Evolutionary conservation across 2,113 vertebrate genomes (phyloP), one percentile per base, ranked within the genome.

Genomic region (Zosterops pallidus): DNA sequence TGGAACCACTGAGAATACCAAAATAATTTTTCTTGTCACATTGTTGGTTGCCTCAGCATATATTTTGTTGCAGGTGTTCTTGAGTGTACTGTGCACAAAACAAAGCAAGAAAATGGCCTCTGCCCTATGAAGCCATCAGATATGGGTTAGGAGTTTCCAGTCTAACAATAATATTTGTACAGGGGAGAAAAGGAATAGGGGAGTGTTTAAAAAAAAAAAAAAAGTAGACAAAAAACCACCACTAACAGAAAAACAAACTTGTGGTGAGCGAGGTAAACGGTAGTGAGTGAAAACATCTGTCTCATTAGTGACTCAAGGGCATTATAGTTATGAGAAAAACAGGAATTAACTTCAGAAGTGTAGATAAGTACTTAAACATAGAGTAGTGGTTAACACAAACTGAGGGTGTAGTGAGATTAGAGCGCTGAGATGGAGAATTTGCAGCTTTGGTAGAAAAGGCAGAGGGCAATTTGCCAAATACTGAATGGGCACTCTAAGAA

Each of bases 71-170:
- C 47, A 86, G 77, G 28, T 89, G 15, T 92, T 91, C 42, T 74
- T 70, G 77, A 37, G 56, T 28, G 13, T 49, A 8, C 16, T 42
- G 37, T 70, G 14, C 17, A 41, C 47, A 67, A 83, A 71, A 41
- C 17, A 60, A 74, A 94, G 60, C 89, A 95, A 94, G 60, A 90
- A 95, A 76, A 94, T 86, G 76, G 76, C 86, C 64, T 76, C 64
- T 96, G 71, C 83, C 12, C 3, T 4, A 0, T 39, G 23, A 62
- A 77, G 50, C 20, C 5, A 0, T 29, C 31, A 79, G 13, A 42
- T 4, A 6, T 13, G 68, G 53, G 11, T 76, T 69, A 52, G 46
- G 69, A 41, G 41, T n/a, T 80, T 42, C 24, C n/a, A 26, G 28
- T 76, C 49, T 26, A 62, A 72, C 15, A 4, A 44, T 41, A 62